These are phyloP conservation scores for Brachionus plicatilis DNA, from an alignment of 1,140 invertebrate genomes.

Conservation along the genomic window DNA sequence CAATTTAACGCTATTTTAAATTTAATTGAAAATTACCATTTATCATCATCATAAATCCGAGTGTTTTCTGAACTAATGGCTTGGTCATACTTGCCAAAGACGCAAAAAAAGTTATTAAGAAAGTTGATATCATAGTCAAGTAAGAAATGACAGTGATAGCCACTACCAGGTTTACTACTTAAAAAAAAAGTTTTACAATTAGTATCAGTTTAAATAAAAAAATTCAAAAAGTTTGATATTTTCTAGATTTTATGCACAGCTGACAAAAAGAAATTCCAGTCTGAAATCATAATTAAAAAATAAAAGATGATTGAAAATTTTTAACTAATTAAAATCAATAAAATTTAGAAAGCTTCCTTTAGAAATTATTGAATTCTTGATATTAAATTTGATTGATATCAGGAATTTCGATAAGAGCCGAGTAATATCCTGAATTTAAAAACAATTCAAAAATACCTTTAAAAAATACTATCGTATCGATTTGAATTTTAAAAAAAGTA, in stretches of 20 bases:
- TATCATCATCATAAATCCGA: background rate
- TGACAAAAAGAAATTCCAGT: too few relatives aligned
- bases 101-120: background rate
- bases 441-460: background rate
- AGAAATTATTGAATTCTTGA: background rate
- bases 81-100: background rate
- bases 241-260: too few relatives aligned
- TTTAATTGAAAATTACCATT: slow-evolving; percentile 10
- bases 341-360: background rate
- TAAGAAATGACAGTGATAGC: background rate
- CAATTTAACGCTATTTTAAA: background rate
- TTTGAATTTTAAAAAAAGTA: background rate
- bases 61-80: background rate
- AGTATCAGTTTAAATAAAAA: too few relatives aligned
- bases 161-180: background rate
- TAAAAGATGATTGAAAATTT: background rate
- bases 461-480: background rate
- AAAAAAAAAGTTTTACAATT: background rate
- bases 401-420: background rate
- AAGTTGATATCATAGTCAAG: background rate
- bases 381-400: background rate
- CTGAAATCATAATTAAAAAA: too few relatives aligned
- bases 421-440: background rate
- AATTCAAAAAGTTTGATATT: too few relatives aligned
- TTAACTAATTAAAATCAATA: background rate